Evolutionary conservation across 2,113 vertebrate species (phyloP).

Genomic region (Sitta europaea): DNA sequence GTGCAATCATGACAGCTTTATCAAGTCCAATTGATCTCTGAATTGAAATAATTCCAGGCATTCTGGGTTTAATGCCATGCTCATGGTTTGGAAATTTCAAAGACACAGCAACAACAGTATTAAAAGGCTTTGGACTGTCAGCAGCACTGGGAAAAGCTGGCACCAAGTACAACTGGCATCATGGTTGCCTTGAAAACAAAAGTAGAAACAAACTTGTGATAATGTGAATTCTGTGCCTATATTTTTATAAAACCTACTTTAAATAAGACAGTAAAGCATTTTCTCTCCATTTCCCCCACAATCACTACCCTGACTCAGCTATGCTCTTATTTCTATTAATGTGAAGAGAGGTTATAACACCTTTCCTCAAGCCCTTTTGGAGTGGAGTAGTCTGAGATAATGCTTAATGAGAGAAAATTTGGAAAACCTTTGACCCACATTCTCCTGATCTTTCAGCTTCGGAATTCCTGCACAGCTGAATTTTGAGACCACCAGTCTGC

Average conservation of each 20-base stretch:
- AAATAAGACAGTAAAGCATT: background rate
- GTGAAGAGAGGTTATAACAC: background rate
- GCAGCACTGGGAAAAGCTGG: background rate
- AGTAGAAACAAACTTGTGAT: background rate
- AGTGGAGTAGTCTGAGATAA: background rate
- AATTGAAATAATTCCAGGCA: background rate
- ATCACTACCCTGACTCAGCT: background rate
- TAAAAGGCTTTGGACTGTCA: background rate
- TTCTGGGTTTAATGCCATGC: background rate
- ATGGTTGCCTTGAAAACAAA: background rate
- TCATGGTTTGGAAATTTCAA: background rate
- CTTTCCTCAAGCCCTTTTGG: background rate
- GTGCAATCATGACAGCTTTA: background rate
- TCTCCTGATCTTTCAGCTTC: background rate
- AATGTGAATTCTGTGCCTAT: background rate
- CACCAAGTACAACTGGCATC: background rate
- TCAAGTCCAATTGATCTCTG: background rate
- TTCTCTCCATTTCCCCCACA: background rate
- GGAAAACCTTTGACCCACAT: background rate
- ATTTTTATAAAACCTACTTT: background rate
- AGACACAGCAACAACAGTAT: background rate
- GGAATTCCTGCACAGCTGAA: background rate
- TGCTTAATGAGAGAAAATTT: background rate
- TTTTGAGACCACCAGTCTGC: background rate
- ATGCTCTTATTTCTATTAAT: background rate